Base-by-base conservation (phyloP, 2,113 vertebrate genomes). In the Misgurnus anguillicaudatus region DNA sequence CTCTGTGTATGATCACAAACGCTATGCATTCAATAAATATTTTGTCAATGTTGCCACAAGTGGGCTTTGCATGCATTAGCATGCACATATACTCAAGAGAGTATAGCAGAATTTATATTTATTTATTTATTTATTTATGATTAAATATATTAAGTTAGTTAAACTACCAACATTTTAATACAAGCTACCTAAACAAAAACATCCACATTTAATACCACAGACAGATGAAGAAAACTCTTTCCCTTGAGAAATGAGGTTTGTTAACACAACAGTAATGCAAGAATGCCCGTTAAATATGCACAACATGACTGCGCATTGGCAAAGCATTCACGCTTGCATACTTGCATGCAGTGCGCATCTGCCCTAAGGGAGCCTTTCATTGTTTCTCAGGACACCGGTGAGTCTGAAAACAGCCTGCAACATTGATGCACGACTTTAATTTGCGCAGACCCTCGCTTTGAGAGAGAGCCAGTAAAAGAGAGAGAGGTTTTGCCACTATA, bases 391-490 rank as follows among this genome's bases (percentile, higher is more conserved):
- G 5, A 42, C 67, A 41, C 57, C 70, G 74, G 72, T 80, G 76
- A 51, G 48, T 16, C 16, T 58, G 53, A 62, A 75, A 36, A 75
- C 72, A 63, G 61, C 47, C 14, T 21, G 14, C 58, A n/a, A 41
- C 82, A 86, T 77, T 89, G 89, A 92, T 87, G 80, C 82, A 91
- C 86, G 78, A 73, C 85, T 89, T 90, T 90, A 89, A 91, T 93
- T 89, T 87, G 69, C 61, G 58, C 16, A 24, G 41, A 47, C 72
- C 61, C 9, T 21, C 48, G 13, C 13, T 11, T 41, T 60, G 42
- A 45, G 16, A 64, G 41, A 80, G 36, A 80, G 74, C 3, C 4
- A 42, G n/a, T 45, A 60, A 11, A 79, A 78, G 55, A 80, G 53
- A 77, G 67, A 66, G 57, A 77, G 76, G 62, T 11, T 72, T 36